A percentile compares a stretch with the other conserved stretches of the same genome.
These are phyloP conservation scores for Parascotia fuliginaria DNA, from an alignment of 2,888 invertebrate genomes.

Conservation along the genomic window DNA sequence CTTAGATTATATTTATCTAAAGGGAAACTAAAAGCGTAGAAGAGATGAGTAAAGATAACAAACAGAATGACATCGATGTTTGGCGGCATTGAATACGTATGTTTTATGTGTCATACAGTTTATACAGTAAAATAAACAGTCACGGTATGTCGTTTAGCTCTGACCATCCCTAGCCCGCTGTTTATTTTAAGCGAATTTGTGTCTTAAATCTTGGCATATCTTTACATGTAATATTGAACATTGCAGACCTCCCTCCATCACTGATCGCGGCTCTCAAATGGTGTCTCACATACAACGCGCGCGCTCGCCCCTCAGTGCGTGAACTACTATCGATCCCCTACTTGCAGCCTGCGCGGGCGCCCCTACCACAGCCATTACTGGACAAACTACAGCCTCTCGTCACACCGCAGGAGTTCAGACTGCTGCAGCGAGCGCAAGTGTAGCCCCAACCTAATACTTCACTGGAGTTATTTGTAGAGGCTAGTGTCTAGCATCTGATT, in stretches of 20 bases:
- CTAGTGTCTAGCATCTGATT: no score
- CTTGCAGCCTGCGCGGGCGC: conserved; percentile 53
- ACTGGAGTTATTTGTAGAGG: not conserved
- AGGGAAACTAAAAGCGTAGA: no score
- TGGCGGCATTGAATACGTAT: no score
- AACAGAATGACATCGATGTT: no score
- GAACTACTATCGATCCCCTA: conserved; percentile 87
- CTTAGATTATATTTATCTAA: not conserved
- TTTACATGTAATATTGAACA: no score
- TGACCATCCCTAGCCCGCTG: no score
- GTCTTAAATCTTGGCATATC: no score
- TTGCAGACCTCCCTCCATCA: conserved; percentile 82
- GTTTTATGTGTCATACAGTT: no score
- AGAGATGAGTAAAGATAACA: no score
- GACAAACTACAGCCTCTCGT: conserved; percentile 58
- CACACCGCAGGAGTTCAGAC: conserved; percentile 55
- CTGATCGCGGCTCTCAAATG: conserved; percentile 88
- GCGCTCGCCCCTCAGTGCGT: conserved; percentile 89
- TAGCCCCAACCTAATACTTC: conserved; percentile 10
- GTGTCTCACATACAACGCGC: conserved; percentile 91
- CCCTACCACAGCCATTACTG: conserved; percentile 53
- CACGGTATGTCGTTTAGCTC: no score
- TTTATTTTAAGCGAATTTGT: no score
- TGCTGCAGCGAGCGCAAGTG: conserved; percentile 63
- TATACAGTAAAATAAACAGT: no score